Evolutionary conservation across 1,140 invertebrate genomes (phyloP), one percentile per base, ranked within the genome.

Genomic region (Pseudomyrmex cubaensis): DNA sequence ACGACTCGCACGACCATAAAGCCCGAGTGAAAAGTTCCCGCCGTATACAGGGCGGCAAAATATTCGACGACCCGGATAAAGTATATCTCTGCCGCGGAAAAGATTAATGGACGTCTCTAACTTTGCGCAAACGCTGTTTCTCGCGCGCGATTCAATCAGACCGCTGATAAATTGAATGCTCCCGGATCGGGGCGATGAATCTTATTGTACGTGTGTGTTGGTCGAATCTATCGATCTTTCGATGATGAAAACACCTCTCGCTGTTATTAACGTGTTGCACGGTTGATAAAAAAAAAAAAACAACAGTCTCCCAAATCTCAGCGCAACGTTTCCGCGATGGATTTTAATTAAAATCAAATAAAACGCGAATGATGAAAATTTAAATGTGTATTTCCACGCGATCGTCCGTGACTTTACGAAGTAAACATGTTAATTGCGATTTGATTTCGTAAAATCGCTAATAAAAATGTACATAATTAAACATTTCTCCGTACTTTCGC

Each of bases 11-110:
- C 57, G 46, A 25, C 52, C 56, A 13, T 69, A 70, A 57, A 48
- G 10, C 15, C n/a, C 50, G 44, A 70, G 56, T 52, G 84, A 85
- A 85, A 75, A 82, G 70, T 63, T 75, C 12, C 57, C n/a, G 44
- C 12, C n/a, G 25, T 25, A 15, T n/a, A 9, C 56, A 22, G 10
- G 12, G 25, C 48, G 12, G 25, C 48, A 48, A 76, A 44, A 48
- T 44, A 15, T 66, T 77, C 48, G 22, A 35, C 35, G 35, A 12
- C 20, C 52, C 1, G 54, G 17, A 61, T 72, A 50, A 80, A 72
- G 59, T 50, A 25, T 80, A 25, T 80, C 66, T 70, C 17, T 13
- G 52, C 8, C 66, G n/a, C n/a, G 46, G 62, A 77, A 77, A 66
- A 77, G 74, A 77, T 77, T 67, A 77, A 77, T 77, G 62, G 44